These are phyloP conservation scores for Phodopus roborovskii DNA, from an alignment of 2,113 vertebrate species.

Conservation along the genomic window DNA sequence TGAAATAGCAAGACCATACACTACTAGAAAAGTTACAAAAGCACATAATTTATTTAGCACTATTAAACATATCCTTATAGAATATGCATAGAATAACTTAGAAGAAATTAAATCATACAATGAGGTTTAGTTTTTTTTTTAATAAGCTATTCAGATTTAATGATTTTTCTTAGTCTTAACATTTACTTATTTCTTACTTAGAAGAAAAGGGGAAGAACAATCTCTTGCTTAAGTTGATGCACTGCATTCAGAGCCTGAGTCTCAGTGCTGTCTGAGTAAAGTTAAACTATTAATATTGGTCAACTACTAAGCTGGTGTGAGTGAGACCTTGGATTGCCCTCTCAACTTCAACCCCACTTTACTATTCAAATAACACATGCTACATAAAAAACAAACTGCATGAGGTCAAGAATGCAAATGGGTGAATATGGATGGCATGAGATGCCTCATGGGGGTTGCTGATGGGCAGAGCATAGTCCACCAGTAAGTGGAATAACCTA, in stretches of 20 bases:
- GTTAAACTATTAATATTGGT: not conserved
- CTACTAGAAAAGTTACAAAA: constrained; percentile 13
- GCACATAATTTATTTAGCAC: not conserved
- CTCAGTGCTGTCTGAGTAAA: not conserved
- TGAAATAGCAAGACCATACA: constrained; percentile 3
- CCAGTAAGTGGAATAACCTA: not conserved
- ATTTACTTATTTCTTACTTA: not conserved
- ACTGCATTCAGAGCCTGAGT: not conserved
- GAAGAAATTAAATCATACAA: constrained; percentile 41
- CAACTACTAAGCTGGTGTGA: not conserved
- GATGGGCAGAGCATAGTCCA: not conserved
- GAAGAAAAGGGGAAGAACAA: not conserved
- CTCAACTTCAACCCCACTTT: not conserved
- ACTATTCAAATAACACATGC: not conserved
- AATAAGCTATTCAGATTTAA: not conserved
- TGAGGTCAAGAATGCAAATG: not conserved
- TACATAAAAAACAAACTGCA: not conserved
- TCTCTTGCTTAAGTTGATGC: not conserved
- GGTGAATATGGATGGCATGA: not conserved
- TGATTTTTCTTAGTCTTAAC: constrained; percentile 41
- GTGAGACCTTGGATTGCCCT: not conserved
- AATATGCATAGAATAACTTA: not conserved
- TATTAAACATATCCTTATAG: not conserved
- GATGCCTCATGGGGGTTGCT: not conserved
- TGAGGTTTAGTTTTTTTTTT: constrained; percentile 25